Percentiles rank a stretch among this genome's conserved stretches.
These are phyloP conservation scores for Zapus hudsonius DNA, from an alignment of 2,113 vertebrate species.

Conservation along the genomic window DNA sequence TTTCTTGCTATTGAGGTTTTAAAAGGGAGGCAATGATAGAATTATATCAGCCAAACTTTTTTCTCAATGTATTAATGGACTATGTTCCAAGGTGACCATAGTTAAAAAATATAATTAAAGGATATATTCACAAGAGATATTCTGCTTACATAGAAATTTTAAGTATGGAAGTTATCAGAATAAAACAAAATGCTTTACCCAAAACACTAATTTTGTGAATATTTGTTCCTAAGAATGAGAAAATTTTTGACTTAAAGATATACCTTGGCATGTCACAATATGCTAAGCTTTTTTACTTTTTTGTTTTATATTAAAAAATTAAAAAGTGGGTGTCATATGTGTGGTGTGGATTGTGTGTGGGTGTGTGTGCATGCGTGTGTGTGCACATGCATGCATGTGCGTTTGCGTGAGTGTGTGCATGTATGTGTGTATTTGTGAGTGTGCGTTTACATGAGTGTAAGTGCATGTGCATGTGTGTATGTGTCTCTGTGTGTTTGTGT, in stretches of 20 bases:
- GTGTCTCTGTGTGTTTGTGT: too few species aligned
- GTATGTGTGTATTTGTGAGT: too few species aligned
- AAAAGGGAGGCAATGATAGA: neutral
- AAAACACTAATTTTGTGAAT: neutral
- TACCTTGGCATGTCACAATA: neutral
- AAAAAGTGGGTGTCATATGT: too few species aligned
- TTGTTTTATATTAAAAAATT: too few species aligned
- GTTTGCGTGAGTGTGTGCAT: too few species aligned
- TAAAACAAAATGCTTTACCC: neutral
- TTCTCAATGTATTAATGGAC: neutral
- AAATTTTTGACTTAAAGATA: neutral
- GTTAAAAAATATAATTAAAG: neutral
- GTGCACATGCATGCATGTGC: too few species aligned
- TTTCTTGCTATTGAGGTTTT: neutral
- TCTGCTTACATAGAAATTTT: neutral
- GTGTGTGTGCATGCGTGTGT: too few species aligned
- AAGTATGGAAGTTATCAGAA: neutral
- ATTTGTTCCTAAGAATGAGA: neutral
- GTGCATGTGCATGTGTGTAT: too few species aligned
- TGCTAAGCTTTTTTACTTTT: neutral
- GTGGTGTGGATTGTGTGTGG: too few species aligned
- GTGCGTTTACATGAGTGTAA: too few species aligned
- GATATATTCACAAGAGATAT: neutral
- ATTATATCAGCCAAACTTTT: constrained; percentile 7
- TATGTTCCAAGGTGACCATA: neutral